These are phyloP conservation scores for Gallinago nigripennis DNA, from an alignment of 2,797 vertebrate genomes.

Conservation along the genomic window DNA sequence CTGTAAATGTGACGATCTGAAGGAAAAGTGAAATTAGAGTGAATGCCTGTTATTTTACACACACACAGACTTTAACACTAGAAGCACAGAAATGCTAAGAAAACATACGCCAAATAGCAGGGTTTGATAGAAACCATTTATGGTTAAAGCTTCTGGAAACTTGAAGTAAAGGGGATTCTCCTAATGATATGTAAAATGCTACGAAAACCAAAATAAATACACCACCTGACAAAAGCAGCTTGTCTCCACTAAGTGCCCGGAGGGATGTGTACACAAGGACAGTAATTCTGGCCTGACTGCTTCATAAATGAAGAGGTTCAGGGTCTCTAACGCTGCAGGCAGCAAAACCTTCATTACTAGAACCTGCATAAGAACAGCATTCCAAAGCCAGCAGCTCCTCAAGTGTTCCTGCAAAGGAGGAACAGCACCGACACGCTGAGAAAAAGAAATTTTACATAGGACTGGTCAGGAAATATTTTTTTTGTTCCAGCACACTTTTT, in stretches of 20 bases:
- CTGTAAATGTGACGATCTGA: background rate
- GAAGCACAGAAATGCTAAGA: background rate
- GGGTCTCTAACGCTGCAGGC: background rate
- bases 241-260: background rate
- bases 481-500: background rate
- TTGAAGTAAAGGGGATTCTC: background rate
- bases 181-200: background rate
- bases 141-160: background rate
- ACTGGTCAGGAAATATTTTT: conserved; percentile 8
- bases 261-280: background rate
- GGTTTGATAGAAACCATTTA: background rate
- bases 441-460: background rate
- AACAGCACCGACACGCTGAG: background rate
- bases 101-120: background rate
- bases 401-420: background rate
- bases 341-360: background rate
- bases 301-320: background rate
- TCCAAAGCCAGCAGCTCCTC: background rate
- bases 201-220: background rate
- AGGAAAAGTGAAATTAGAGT: background rate
- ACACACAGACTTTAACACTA: background rate
- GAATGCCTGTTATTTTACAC: background rate
- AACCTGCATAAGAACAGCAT: background rate
- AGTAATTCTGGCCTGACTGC: background rate
- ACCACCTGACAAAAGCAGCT: background rate